These are phyloP conservation scores for Neogale vison DNA, from an alignment of 2,113 vertebrate species.

Conservation along the genomic window DNA sequence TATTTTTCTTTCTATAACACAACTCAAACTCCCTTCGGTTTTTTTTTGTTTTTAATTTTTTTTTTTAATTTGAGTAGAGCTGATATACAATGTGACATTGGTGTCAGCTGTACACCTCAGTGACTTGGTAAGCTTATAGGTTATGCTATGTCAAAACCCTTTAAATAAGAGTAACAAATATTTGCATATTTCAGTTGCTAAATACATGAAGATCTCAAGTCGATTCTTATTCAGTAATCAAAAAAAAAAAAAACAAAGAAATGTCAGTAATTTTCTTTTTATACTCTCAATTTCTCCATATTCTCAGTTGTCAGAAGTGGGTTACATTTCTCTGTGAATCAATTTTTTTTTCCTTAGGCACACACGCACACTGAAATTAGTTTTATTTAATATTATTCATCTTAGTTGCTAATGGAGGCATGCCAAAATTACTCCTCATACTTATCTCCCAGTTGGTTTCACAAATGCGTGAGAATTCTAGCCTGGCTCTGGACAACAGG, in stretches of 20 bases:
- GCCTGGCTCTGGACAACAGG: neutral
- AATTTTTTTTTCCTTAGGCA: neutral
- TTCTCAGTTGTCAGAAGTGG: constrained; percentile 6
- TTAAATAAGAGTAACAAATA: neutral
- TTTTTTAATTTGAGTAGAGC: neutral
- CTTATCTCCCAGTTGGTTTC: constrained; percentile 30
- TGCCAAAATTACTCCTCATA: constrained; percentile 20
- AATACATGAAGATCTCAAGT: neutral
- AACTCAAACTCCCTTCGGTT: neutral
- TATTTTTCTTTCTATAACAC: neutral
- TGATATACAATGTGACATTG: neutral
- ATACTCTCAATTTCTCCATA: neutral
- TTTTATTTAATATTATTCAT: constrained; percentile 38
- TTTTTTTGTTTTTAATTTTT: no score
- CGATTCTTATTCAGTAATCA: neutral
- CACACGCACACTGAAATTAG: neutral
- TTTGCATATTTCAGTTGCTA: neutral
- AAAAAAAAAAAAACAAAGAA: neutral
- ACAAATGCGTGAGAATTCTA: neutral
- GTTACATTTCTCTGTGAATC: constrained; percentile 7
- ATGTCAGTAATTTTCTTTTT: neutral
- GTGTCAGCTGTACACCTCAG: neutral
- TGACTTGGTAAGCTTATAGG: neutral
- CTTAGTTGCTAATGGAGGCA: constrained; percentile 6
- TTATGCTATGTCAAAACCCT: neutral